phyloP scores from a whole-genome alignment of 2,888 invertebrate genomes.

The Tiliacea citrago region DNA sequence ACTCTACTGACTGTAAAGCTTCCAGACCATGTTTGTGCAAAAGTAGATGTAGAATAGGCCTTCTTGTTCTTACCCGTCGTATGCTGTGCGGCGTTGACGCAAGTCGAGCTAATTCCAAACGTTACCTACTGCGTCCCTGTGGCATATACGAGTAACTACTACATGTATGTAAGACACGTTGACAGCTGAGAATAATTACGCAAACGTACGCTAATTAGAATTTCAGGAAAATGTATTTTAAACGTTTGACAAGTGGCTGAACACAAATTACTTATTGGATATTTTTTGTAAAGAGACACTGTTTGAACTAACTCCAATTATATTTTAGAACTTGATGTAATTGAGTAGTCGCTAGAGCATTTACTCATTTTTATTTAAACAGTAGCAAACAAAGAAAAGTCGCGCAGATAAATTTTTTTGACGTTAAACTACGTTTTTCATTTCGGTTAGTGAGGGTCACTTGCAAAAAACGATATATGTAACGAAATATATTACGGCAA shows the following conservation, averaged over 20 bases:
- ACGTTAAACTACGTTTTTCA: too few relatives aligned
- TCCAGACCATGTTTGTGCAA: not conserved
- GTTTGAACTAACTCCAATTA: conserved; percentile 48
- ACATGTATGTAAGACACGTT: conserved; percentile 2
- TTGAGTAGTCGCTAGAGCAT: not conserved
- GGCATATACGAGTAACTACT: not conserved
- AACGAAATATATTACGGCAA: too few relatives aligned
- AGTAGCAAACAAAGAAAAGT: not conserved
- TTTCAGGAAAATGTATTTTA: conserved; percentile 42
- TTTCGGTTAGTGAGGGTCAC: too few relatives aligned
- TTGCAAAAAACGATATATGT: too few relatives aligned
- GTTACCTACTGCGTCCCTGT: not conserved
- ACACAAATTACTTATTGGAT: conserved; percentile 26
- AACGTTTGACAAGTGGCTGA: conserved; percentile 34
- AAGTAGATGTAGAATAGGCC: not conserved
- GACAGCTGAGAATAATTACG: conserved; percentile 36
- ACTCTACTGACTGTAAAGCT: not conserved
- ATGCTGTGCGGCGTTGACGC: conserved; percentile 9
- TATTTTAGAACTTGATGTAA: conserved; percentile 45
- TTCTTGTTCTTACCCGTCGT: not conserved
- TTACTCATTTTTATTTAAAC: not conserved
- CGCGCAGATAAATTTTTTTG: not conserved
- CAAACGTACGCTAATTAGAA: conserved; percentile 44
- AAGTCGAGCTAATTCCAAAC: conserved; percentile 20
- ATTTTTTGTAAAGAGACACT: conserved; percentile 30